Evolutionary conservation across 2,113 vertebrate genomes (phyloP).

Genomic region (Nestor notabilis): DNA sequence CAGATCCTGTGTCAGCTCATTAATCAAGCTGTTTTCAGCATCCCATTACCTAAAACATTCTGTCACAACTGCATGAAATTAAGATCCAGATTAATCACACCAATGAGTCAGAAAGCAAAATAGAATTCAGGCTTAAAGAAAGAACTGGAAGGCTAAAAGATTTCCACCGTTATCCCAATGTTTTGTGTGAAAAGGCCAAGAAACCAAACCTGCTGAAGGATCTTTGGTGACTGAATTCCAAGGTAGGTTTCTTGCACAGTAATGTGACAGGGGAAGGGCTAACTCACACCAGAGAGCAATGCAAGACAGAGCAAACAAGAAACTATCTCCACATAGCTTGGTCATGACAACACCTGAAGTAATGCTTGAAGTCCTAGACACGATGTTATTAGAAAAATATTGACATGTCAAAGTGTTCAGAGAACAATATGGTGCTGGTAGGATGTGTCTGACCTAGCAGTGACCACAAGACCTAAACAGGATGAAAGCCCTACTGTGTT

Average conservation of each 20-base stretch:
- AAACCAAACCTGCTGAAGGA: background rate
- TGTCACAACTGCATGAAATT: background rate
- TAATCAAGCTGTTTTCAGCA: background rate
- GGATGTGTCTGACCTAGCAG: background rate
- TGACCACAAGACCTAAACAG: background rate
- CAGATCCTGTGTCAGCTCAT: background rate
- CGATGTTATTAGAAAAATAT: constrained; percentile 51
- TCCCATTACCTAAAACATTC: background rate
- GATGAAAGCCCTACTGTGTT: background rate
- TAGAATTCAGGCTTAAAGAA: background rate
- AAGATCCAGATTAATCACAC: background rate
- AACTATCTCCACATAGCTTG: background rate
- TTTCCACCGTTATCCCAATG: background rate
- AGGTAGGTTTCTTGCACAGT: background rate
- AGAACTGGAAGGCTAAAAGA: background rate
- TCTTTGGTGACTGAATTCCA: background rate
- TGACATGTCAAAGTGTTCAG: background rate
- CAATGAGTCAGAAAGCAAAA: background rate
- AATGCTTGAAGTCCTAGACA: constrained; percentile 1
- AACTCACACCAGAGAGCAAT: background rate
- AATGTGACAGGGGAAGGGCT: background rate
- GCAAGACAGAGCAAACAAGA: background rate
- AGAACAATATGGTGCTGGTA: background rate
- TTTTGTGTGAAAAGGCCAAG: background rate
- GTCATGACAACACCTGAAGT: constrained; percentile 25